A percentile compares a stretch with the other conserved stretches of the same genome.
phyloP scores from a whole-genome alignment of 2,888 invertebrate genomes.

The Iselma pallidipennis region DNA sequence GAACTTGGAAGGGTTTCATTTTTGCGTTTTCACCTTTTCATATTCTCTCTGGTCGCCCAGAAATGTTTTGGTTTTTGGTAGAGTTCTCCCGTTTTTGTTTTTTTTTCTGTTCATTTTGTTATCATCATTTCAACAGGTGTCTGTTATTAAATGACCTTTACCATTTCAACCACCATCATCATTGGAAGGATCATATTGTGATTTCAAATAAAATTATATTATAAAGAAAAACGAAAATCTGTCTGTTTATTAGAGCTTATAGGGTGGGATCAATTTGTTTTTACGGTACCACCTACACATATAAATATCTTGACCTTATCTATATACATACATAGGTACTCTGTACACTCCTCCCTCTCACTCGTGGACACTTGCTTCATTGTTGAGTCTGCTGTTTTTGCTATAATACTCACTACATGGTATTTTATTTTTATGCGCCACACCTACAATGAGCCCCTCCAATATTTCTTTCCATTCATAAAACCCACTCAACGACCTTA shows the following conservation, averaged over 20 bases:
- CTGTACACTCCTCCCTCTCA: no score
- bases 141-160: no score
- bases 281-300: slow-evolving; percentile 22
- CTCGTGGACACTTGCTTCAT: neutral
- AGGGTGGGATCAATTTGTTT: slow-evolving; percentile 21
- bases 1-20: no score
- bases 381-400: slow-evolving; percentile 11
- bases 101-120: no score
- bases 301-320: slow-evolving; percentile 25
- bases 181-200: slow-evolving; percentile 12
- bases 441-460: slow-evolving; percentile 26
- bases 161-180: no score
- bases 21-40: no score
- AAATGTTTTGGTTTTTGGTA: no score
- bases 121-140: slow-evolving; percentile 15
- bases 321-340: slow-evolving; percentile 14
- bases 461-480: slow-evolving; percentile 41
- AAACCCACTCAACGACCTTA: slow-evolving; percentile 46
- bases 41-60: no score
- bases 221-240: no score
- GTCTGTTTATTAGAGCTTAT: slow-evolving; percentile 4
- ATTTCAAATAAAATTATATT: no score
- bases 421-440: slow-evolving; percentile 16
- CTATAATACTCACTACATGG: slow-evolving; percentile 17
- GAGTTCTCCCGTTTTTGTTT: no score